Base-by-base conservation (phyloP, 64 coral and sea anemone genomes). In the Porites australiensis region DNA sequence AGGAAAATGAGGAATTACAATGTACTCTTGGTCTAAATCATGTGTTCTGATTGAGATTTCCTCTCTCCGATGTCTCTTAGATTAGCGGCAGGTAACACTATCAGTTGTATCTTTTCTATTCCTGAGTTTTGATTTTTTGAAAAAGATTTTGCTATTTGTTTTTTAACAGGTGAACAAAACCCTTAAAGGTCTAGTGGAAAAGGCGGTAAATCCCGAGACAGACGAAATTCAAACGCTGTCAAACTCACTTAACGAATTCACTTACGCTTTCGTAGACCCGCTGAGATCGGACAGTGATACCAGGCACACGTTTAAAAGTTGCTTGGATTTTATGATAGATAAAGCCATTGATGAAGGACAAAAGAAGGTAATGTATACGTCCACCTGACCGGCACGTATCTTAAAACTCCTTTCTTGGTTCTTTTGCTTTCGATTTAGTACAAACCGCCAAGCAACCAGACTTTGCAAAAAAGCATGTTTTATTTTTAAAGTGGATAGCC, bases 271-370 rank as follows among this genome's bases (percentile, higher is more conserved):
- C 20, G 59, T 79, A n/a, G 19, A 58, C 22, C 77, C 77, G 6
- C 54, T 79, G 12, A 52, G 54, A 37, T 58, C 77, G 21, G 77
- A 79, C 77, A 12, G 54, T 20, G 52, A 79, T 18, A 27, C 77
- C 3, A 79, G 77, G 54, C 11, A 50, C 49, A 79, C 53, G 21
- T 79, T 79, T n/a, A 79, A 54, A 37, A 79, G 77, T 13, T 79
- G 77, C 12, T 58, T 79, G 52, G 77, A 79, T 58, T 13, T 5
- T 52, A 18, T 79, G 10, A n/a, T 79, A 20, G 77, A 79, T 12
- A 79, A 79, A 37, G 77, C 77, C 77, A 79, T 79, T 13, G 77
- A 59, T 13, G 22, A 51, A 58, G 77, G 59, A 21, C 77, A 79
- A 9, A 79, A 79, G 20, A 79, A 79, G 77, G 77, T 79, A 58